Percentiles rank a stretch among this genome's conserved stretches.
Evolutionary conservation across 2,888 invertebrate species (phyloP).

Genomic region (Pollenia angustigena): DNA sequence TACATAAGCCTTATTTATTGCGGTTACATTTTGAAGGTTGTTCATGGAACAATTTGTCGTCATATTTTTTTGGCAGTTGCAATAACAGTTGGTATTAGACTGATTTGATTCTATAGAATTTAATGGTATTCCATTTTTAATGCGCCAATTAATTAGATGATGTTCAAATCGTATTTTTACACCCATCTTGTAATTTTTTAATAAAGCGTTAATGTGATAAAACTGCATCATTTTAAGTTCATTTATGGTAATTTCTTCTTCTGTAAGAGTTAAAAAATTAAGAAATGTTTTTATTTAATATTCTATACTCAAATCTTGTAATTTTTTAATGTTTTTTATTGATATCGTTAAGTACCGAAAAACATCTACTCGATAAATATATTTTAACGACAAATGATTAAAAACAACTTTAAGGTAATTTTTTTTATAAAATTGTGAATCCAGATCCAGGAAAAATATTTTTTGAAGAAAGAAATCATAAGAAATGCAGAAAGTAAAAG

Average conservation of each 20-base stretch:
- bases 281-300: neutral
- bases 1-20: neutral
- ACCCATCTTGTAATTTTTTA: slow-evolving; percentile 78
- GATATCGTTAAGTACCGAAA: no score
- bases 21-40: neutral
- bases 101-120: neutral
- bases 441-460: no score
- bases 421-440: no score
- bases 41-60: neutral
- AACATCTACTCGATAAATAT: no score
- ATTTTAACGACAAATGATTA: no score
- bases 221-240: slow-evolving; percentile 79
- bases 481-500: no score
- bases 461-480: no score
- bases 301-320: neutral
- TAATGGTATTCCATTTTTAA: slow-evolving; percentile 78
- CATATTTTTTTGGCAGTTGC: neutral
- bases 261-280: slow-evolving; percentile 69
- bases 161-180: slow-evolving; percentile 81
- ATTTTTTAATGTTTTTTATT: no score
- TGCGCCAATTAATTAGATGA: slow-evolving; percentile 80
- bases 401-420: no score
- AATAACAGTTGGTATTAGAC: neutral
- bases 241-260: slow-evolving; percentile 79
- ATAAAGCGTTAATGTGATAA: slow-evolving; percentile 76